phyloP scores from a whole-genome alignment of 1,140 invertebrate genomes.

The Thaumetopoea pityocampa region DNA sequence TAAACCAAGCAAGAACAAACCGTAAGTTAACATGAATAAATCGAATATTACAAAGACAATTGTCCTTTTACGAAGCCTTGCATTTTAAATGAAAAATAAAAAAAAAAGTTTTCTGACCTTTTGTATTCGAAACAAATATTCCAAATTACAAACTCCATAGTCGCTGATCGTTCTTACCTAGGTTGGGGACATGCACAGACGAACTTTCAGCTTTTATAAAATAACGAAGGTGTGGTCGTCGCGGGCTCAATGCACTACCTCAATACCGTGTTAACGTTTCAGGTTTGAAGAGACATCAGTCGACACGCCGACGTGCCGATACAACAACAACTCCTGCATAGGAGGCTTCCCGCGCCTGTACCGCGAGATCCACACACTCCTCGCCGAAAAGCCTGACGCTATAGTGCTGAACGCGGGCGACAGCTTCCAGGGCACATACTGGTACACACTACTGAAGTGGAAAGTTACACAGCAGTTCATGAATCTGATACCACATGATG shows the following conservation, averaged over 20 bases:
- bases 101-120: no score
- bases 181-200: no score
- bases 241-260: not conserved
- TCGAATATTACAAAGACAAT: no score
- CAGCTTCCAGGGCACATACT: slow-evolving; percentile 86
- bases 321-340: slow-evolving; percentile 66
- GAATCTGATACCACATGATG: slow-evolving; percentile 82
- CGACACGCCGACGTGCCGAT: slow-evolving; percentile 41
- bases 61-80: no score
- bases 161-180: no score
- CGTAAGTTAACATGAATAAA: no score
- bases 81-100: no score
- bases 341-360: slow-evolving; percentile 82
- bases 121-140: no score
- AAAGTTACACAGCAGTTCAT: slow-evolving; percentile 81
- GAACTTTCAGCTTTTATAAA: no score
- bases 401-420: slow-evolving; percentile 86
- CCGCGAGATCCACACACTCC: slow-evolving; percentile 69
- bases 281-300: slow-evolving; percentile 64
- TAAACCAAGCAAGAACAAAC: no score
- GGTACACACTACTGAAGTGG: slow-evolving; percentile 83
- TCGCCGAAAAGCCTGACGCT: slow-evolving; percentile 75
- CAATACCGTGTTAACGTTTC: not conserved
- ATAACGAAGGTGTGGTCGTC: no score
- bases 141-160: no score